Evolutionary conservation across 2,888 invertebrate species (phyloP).

Genomic region (Heliothis peltigera): DNA sequence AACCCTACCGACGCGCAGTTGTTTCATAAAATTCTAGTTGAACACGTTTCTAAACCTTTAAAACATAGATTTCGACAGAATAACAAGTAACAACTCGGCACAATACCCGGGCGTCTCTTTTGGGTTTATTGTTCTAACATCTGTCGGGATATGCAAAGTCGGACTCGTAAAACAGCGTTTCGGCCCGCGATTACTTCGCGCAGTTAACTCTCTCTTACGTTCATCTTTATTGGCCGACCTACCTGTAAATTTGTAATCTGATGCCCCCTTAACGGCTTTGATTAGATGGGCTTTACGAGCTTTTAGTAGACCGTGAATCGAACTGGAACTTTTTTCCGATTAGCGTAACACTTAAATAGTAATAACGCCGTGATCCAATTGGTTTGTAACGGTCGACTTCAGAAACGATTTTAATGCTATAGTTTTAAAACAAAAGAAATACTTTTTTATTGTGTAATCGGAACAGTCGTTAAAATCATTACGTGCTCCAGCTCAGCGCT

Average conservation of each 20-base stretch:
- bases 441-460: slow-evolving; percentile 54
- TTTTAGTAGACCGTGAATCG: slow-evolving; percentile 70
- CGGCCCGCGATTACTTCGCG: slow-evolving; percentile 79
- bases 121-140: slow-evolving; percentile 84
- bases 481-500: slow-evolving; percentile 61
- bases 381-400: slow-evolving; percentile 15
- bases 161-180: slow-evolving; percentile 81
- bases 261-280: slow-evolving; percentile 78
- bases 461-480: slow-evolving; percentile 59
- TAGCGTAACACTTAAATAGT: slow-evolving; percentile 57
- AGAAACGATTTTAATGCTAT: slow-evolving; percentile 25
- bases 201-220: slow-evolving; percentile 86
- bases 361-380: slow-evolving; percentile 47
- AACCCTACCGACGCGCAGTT: slow-evolving; percentile 61
- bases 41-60: slow-evolving; percentile 74
- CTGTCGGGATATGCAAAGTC: slow-evolving; percentile 87
- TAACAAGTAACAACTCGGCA: slow-evolving; percentile 75
- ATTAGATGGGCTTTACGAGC: slow-evolving; percentile 75
- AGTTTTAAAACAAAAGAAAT: slow-evolving; percentile 37
- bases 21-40: slow-evolving; percentile 74
- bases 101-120: slow-evolving; percentile 76
- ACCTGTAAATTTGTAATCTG: slow-evolving; percentile 86
- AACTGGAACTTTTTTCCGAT: slow-evolving; percentile 56
- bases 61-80: slow-evolving; percentile 76
- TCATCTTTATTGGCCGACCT: slow-evolving; percentile 83